phyloP scores from a whole-genome alignment of 2,797 vertebrate genomes.

The Botia almorhae region DNA sequence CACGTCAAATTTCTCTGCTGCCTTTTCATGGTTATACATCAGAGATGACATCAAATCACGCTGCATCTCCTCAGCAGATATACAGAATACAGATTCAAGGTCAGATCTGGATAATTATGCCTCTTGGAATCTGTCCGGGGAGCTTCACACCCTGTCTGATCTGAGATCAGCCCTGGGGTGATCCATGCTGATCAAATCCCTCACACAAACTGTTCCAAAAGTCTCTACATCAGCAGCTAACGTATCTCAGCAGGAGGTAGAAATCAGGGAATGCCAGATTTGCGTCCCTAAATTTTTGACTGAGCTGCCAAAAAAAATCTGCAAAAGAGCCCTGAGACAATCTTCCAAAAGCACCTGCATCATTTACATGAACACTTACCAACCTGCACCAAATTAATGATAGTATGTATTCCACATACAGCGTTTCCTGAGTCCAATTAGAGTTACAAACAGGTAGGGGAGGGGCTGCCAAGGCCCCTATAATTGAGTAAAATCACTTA shows the following conservation, averaged over 20 bases:
- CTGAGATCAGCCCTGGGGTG: slow-evolving; percentile 63
- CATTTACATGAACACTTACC: slow-evolving; percentile 7
- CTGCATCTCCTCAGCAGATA: slow-evolving; percentile 22
- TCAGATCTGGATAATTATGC: slow-evolving; percentile 38
- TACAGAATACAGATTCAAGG: slow-evolving; percentile 48
- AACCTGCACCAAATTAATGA: slow-evolving; percentile 26
- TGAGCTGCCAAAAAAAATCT: not conserved
- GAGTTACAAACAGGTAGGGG: slow-evolving; percentile 47
- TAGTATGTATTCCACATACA: slow-evolving; percentile 33
- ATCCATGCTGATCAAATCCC: slow-evolving; percentile 63
- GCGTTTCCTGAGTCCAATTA: slow-evolving; percentile 55
- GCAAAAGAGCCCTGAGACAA: not conserved
- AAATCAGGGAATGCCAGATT: slow-evolving; percentile 9
- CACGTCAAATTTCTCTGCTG: slow-evolving; percentile 9
- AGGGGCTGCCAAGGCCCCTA: slow-evolving; percentile 9
- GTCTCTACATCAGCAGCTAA: slow-evolving; percentile 31
- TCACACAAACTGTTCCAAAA: slow-evolving; percentile 34
- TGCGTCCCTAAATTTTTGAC: not conserved
- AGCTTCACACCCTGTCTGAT: slow-evolving; percentile 62
- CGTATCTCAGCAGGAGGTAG: slow-evolving; percentile 33
- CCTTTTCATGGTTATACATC: not conserved
- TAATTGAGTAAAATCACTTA: slow-evolving; percentile 52
- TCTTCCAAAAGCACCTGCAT: not conserved
- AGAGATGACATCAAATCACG: slow-evolving; percentile 20
- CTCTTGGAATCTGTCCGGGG: slow-evolving; percentile 66